phyloP scores from a whole-genome alignment of 2,113 vertebrate species.

The Nymphicus hollandicus region DNA sequence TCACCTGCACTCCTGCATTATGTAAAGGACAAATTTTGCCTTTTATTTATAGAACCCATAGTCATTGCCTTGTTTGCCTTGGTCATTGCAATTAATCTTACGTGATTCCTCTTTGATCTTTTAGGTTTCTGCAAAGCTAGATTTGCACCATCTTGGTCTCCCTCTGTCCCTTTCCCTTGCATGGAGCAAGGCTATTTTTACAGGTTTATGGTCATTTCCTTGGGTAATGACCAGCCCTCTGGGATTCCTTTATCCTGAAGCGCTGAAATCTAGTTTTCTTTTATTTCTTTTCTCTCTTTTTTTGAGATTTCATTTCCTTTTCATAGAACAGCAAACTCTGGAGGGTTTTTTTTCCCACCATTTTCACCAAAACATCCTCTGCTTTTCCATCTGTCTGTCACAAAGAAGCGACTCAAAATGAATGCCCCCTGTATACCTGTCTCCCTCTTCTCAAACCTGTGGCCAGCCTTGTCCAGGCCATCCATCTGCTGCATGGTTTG shows the following conservation, averaged over 20 bases:
- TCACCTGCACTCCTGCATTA: background rate
- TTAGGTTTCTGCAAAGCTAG: background rate
- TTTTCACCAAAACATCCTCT: background rate
- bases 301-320: background rate
- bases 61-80: background rate
- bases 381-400: background rate
- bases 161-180: background rate
- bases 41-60: background rate
- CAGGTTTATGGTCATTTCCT: fast-evolving
- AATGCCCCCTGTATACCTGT: background rate
- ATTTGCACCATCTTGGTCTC: background rate
- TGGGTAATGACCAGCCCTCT: background rate
- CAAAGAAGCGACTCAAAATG: background rate
- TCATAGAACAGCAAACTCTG: background rate
- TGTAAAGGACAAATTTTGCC: background rate
- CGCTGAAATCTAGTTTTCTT: background rate
- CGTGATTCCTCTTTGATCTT: background rate
- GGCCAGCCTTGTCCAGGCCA: background rate
- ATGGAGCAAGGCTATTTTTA: background rate
- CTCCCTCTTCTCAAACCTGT: background rate
- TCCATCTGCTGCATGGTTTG: background rate
- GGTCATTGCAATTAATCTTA: fast-evolving
- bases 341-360: background rate
- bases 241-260: background rate
- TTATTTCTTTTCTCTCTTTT: background rate